A percentile compares a stretch with the other conserved stretches of the same genome.
Evolutionary conservation across 2,797 vertebrate genomes (phyloP).

Genomic region (Protonibea diacanthus): DNA sequence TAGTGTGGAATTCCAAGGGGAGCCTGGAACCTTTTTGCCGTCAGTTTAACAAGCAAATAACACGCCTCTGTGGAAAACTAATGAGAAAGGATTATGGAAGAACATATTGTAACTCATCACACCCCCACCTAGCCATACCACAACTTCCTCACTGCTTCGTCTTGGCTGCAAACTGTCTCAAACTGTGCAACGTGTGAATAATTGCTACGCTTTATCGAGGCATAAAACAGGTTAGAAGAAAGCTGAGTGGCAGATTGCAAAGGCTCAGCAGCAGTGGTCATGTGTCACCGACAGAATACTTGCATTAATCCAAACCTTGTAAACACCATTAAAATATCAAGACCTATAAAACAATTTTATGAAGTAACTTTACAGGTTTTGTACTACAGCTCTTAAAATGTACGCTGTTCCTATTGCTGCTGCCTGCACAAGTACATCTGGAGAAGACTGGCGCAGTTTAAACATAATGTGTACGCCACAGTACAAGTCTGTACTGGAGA

Average conservation of each 20-base stretch:
- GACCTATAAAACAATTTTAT: constrained; percentile 86
- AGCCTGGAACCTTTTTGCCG: constrained; percentile 69
- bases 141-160: constrained; percentile 62
- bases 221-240: constrained; percentile 74
- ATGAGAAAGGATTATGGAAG: constrained; percentile 67
- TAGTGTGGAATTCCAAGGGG: constrained; percentile 61
- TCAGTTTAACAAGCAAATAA: constrained; percentile 78
- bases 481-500: neutral
- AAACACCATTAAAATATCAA: constrained; percentile 88
- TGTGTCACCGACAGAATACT: constrained; percentile 68
- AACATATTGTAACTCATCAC: constrained; percentile 69
- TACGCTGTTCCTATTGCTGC: constrained; percentile 38
- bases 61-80: constrained; percentile 58
- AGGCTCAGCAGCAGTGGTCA: constrained; percentile 71
- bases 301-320: constrained; percentile 80
- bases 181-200: constrained; percentile 79
- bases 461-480: neutral
- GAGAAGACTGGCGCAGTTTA: constrained; percentile 7
- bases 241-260: constrained; percentile 67
- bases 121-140: constrained; percentile 63
- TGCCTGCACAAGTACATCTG: constrained; percentile 40
- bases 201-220: constrained; percentile 76
- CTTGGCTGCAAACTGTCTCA: constrained; percentile 79
- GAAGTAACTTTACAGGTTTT: constrained; percentile 83
- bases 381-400: constrained; percentile 63